Base-by-base conservation (phyloP, 2,888 invertebrate species). In the Athrips mouffetella region DNA sequence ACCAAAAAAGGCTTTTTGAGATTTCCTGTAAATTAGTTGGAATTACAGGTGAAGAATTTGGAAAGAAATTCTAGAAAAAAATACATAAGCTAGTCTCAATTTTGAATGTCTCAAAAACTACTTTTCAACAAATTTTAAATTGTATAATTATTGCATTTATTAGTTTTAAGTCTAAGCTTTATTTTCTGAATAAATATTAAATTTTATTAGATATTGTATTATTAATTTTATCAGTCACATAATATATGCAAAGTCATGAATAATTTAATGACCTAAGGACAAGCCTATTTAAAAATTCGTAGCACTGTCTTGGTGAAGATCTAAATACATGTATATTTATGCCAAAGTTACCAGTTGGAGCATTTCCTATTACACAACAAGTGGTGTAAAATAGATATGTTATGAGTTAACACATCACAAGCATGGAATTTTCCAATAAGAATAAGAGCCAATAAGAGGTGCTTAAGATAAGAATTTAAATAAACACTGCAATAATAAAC, bases 1-100 rank as follows among this genome's bases (percentile, higher is more conserved):
- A 90, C 46, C 94, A 94, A 75, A 90, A 92, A 62, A 89, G 89
- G 68, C 78, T 96, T 29, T 94, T 94, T 77, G 83, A 92, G 49
- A 80, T 92, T 51, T 93, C 94, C 31, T 92, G 91, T 63, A 77
- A 91, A 31, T 73, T 93, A 67, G 71, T 92, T 8, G 81, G 70
- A 11, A 60, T 88, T 53, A 67, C 83, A 25, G 49, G 53, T 21
- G 62, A 69, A 1, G 65, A 65, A 30, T 88, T 72, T 70, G 86
- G 84, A 15, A 67, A 62, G 59, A 52, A 15, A 11, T 40, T 48
- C 27, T 35, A 52, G 35, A 51, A 30, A 29, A 49, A 29, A 40
- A 15, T 30, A 23, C 21, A 35, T 35, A 25, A 5, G 21, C 6
- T 18, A 37, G 6, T 37, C 7, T 6, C 11, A n/a, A 13, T 7